Conservation (phyloP, 2,888 invertebrate species). For the Macaria liturata region DNA sequence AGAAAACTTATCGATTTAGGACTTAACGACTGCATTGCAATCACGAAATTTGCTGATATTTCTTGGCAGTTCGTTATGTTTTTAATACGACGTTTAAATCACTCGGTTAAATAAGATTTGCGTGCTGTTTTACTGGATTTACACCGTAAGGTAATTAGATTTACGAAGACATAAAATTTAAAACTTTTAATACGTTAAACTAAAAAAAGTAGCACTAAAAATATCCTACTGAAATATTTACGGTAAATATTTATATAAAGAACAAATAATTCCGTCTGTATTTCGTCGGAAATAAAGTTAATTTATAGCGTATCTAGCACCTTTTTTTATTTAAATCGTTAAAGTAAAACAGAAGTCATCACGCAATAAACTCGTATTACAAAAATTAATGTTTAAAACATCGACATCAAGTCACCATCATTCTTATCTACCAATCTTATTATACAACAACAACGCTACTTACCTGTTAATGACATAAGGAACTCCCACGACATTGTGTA, state of each 20-base stretch:
- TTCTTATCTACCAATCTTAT: constrained; percentile 42
- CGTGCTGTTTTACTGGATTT: no score
- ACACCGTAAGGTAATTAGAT: no score
- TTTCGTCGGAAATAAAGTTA: no score
- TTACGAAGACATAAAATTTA: no score
- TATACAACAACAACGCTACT: constrained; percentile 40
- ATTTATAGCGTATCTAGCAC: no score
- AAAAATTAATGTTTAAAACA: constrained; percentile 32
- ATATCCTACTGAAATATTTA: no score
- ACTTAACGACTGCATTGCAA: constrained; percentile 40
- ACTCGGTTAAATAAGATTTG: constrained; percentile 7
- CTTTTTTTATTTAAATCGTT: no score
- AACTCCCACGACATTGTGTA: constrained; percentile 54
- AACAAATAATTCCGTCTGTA: no score
- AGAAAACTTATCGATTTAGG: constrained; percentile 49
- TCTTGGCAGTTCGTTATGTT: constrained; percentile 26
- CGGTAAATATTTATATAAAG: no score
- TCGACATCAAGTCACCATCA: constrained; percentile 40
- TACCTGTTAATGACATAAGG: constrained; percentile 42
- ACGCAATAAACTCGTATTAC: constrained; percentile 31
- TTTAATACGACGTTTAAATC: constrained; percentile 32
- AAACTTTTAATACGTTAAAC: no score
- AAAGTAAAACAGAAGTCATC: constrained; percentile 19
- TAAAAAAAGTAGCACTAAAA: no score
- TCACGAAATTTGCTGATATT: constrained; percentile 28